Conservation (phyloP, 2,797 vertebrate genomes). For the Poeciliopsis turneri region DNA sequence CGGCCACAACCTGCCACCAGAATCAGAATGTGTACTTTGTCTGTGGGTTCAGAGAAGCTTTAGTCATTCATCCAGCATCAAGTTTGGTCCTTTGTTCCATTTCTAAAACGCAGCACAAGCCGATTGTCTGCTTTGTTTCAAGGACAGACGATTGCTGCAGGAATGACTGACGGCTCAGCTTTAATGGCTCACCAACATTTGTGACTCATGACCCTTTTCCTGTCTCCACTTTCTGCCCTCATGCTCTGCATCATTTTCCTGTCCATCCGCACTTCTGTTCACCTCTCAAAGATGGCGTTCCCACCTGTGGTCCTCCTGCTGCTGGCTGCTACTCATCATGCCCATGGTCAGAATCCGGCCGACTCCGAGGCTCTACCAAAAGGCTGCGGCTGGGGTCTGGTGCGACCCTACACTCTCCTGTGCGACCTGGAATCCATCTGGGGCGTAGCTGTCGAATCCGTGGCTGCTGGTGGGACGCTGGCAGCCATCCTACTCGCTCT, state of each 20-base stretch:
- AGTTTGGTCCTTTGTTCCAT: constrained; percentile 55
- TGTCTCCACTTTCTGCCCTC: constrained; percentile 11
- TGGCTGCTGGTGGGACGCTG: constrained; percentile 87
- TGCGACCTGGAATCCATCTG: constrained; percentile 95
- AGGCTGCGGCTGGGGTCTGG: constrained; percentile 90
- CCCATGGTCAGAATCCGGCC: constrained; percentile 75
- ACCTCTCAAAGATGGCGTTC: constrained; percentile 74
- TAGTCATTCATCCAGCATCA: constrained; percentile 50
- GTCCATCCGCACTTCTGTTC: constrained; percentile 42
- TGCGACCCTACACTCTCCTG: constrained; percentile 89
- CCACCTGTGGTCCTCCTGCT: constrained; percentile 77
- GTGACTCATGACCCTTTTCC: constrained; percentile 42
- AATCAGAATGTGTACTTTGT: constrained; percentile 31
- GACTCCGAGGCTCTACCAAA: constrained; percentile 84
- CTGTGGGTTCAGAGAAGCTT: constrained; percentile 38
- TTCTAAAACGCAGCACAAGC: constrained; percentile 53
- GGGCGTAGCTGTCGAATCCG: constrained; percentile 92
- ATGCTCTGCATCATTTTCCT: constrained; percentile 4
- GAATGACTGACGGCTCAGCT: constrained; percentile 48
- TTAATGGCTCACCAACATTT: constrained; percentile 42
- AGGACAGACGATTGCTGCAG: constrained; percentile 39
- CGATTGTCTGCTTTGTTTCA: constrained; percentile 51
- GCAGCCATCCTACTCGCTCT: constrained; percentile 86
- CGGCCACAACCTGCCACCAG: constrained; percentile 10
- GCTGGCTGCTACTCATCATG: constrained; percentile 68